A percentile compares a stretch with the other conserved stretches of the same genome.
Evolutionary conservation across 2,888 invertebrate species (phyloP).

Genomic region (Uropetala carovei): DNA sequence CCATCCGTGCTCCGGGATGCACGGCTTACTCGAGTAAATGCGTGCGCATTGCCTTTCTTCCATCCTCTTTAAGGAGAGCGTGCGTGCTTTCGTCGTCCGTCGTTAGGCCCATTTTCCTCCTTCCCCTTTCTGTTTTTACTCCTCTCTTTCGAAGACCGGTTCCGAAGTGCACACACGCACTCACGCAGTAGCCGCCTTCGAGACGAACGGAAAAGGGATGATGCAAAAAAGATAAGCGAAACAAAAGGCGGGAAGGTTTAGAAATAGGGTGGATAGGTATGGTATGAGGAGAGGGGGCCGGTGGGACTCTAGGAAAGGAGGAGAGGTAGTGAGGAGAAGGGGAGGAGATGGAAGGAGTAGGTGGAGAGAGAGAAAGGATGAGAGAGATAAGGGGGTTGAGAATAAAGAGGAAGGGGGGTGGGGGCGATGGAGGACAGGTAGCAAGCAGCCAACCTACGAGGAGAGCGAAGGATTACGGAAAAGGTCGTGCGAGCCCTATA

Average conservation of each 20-base stretch:
- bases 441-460: neutral
- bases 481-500: neutral
- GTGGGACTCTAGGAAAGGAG: no score
- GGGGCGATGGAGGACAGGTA: neutral
- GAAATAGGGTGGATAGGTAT: neutral
- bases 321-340: neutral
- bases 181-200: slow-evolving; percentile 22
- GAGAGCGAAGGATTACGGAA: neutral
- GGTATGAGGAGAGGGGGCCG: neutral
- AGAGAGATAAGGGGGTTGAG: neutral
- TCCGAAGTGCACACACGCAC: slow-evolving; percentile 9
- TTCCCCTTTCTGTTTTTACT: neutral
- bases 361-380: neutral
- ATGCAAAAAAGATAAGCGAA: slow-evolving; percentile 39
- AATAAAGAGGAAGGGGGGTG: neutral
- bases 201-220: neutral
- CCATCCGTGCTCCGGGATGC: neutral
- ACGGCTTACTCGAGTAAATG: neutral
- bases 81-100: no score
- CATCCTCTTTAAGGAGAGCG: neutral
- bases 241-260: neutral
- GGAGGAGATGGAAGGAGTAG: neutral
- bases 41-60: neutral
- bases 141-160: slow-evolving; percentile 27
- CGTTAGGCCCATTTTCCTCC: neutral